phyloP scores from a whole-genome alignment of 2,113 vertebrate species.

The human region DNA sequence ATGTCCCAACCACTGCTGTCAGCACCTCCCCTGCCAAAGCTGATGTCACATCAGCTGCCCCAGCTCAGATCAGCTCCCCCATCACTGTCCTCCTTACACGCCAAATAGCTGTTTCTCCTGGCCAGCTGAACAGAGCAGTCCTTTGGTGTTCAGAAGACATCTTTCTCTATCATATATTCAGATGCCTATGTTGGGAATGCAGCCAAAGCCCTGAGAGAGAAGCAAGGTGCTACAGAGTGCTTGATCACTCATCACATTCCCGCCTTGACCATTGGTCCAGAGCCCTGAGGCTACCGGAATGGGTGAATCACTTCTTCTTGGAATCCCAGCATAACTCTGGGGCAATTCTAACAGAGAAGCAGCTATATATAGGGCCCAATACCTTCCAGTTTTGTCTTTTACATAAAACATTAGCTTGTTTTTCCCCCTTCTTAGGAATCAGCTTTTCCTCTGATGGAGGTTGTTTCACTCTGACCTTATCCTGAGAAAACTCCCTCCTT shows the following conservation, averaged over 20 bases:
- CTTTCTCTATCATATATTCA: neutral
- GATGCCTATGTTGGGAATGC: neutral
- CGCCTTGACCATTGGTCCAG: neutral
- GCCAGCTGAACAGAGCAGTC: neutral
- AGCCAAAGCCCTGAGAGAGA: neutral
- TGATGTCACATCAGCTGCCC: constrained; percentile 59
- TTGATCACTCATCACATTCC: neutral
- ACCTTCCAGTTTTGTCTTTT: neutral
- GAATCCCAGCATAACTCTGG: neutral
- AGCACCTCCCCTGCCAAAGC: constrained; percentile 68
- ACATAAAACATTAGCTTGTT: neutral
- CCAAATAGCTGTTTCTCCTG: neutral
- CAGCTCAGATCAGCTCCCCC: constrained; percentile 16
- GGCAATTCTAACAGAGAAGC: neutral
- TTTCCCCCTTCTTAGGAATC: neutral
- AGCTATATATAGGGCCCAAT: neutral
- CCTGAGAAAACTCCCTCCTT: neutral
- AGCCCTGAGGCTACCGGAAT: neutral
- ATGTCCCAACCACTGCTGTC: constrained; percentile 55
- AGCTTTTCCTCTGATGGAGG: neutral
- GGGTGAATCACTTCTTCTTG: neutral
- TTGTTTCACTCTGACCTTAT: neutral
- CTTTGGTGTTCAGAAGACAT: neutral
- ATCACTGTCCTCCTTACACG: neutral
- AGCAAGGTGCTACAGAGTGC: neutral